Evolutionary conservation across 2,113 vertebrate genomes (phyloP), one percentile per base, ranked within the genome.

Genomic region (Todiramphus chloris): DNA sequence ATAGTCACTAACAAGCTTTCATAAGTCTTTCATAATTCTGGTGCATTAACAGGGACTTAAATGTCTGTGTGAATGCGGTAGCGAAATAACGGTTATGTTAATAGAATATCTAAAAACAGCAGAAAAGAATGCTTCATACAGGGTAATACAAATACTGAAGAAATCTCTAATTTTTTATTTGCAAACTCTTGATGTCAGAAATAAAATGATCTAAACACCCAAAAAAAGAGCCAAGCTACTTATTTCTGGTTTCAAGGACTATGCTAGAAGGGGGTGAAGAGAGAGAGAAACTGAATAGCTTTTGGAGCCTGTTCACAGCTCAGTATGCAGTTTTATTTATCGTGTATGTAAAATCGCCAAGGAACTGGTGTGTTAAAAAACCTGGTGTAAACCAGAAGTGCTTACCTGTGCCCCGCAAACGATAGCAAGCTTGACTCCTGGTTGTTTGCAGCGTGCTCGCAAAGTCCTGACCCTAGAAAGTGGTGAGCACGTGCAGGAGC

Each of bases 21-120:
- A 20, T 51, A 96, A 93, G 79, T 92, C 72, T 95, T 46, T 68
- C 43, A 68, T 59, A 76, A 87, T 89, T 95, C 79, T 86, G 81
- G 63, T 94, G 59, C 18, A 24, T 73, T 90, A 73, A 7, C 56
- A 73, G 76, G 46, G 53, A 37, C 83, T 82, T 75, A 16, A 53
- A 50, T 1, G 0, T 70, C 70, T 69, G 82, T 51, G 77, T n/a
- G 90, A 96, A 73, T 44, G 56, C 50, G 74, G 9, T 63, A 16
- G 11, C 87, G 85, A 92, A 95, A 66, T 64, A 83, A 74, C 13
- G 59, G 33, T 81, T 88, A 46, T 2, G 5, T 89, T 94, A 89
- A 44, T 50, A 69, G 44, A 93, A 88, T 17, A 77, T 83, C 18
- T 80, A 78, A 77, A 86, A 69, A 27, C 24, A 30, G 67, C 46